Evolutionary conservation across 2,888 invertebrate species (phyloP), one percentile per base, ranked within the genome.

Genomic region (Ormia ochracea): DNA sequence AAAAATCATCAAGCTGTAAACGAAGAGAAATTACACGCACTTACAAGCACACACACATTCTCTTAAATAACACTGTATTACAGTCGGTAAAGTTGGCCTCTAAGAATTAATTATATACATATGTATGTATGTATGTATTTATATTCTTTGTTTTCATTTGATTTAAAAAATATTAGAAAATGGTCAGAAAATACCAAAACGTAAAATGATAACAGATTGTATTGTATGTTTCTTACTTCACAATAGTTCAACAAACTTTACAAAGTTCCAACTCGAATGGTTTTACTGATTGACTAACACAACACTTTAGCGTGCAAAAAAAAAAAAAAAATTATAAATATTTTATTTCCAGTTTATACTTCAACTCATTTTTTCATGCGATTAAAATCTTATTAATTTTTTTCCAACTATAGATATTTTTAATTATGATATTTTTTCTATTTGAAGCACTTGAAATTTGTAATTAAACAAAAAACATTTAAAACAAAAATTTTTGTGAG

Each of bases 221-320:
- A 43, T 0, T 14, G 28, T 28, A 4, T 48, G 21, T 12, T 31
- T 31, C 12, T 54, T 0, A 4, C 10, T 17, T n/a, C 23, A 21
- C 33, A 65, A 14, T 48, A 58, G 74, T 74, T 74, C 66, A 66
- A 26, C 59, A 75, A 75, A 66, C 74, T 59, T 73, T 54, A 33
- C 33, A 50, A 19, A 9, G 12, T 68, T 68, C 43, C 10, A 10
- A 36, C 26, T 38, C 41, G 14, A 21, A 54, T 45, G 48, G 56
- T 56, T 58, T 48, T 45, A 54, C 48, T 65, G 36, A 74, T 41
- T 74, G 74, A 41, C 31, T 58, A 50, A n/a, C 43, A 36, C 41
- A 41, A 48, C n/a, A 3, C 10, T 33, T 72, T 21, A 48, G 38
- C 36, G 21, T 26, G 26, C 43, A 3, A 41, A 17, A 14, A 69